Evolutionary conservation across 1,140 invertebrate species (phyloP).

Genomic region (Aphidius ervi): DNA sequence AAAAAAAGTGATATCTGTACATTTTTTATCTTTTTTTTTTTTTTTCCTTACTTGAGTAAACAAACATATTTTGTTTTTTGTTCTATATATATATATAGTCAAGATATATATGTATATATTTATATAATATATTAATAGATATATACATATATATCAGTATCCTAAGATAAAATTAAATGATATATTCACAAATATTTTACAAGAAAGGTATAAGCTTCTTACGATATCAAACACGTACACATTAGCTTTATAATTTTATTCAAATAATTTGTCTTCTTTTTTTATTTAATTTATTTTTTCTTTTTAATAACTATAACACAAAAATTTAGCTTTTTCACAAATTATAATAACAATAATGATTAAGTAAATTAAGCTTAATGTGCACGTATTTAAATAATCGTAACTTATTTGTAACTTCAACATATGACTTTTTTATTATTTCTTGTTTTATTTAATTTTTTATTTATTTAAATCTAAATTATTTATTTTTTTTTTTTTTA

Average conservation of each 20-base stretch:
- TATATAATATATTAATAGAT: too few relatives aligned
- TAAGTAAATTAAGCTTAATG: slow-evolving; percentile 32
- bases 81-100: slow-evolving; percentile 27
- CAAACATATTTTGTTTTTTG: slow-evolving; percentile 43
- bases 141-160: slow-evolving; percentile 41
- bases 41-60: slow-evolving; percentile 48
- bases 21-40: slow-evolving; percentile 34
- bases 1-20: slow-evolving; percentile 54
- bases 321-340: slow-evolving; percentile 13
- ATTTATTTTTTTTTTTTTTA: slow-evolving; percentile 25
- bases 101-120: too few relatives aligned
- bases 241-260: slow-evolving; percentile 13
- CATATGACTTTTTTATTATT: slow-evolving; percentile 37
- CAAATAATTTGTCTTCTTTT: slow-evolving; percentile 14
- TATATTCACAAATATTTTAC: slow-evolving; percentile 57
- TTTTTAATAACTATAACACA: too few relatives aligned
- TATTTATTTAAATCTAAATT: slow-evolving; percentile 27
- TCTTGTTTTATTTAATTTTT: slow-evolving; percentile 28
- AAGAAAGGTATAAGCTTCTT: slow-evolving; percentile 44
- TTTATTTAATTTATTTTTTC: slow-evolving; percentile 1
- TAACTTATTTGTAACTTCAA: slow-evolving; percentile 47
- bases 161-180: slow-evolving; percentile 54
- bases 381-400: slow-evolving; percentile 28
- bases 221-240: slow-evolving; percentile 29
- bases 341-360: slow-evolving; percentile 19